Base-by-base conservation (phyloP, 2,888 invertebrate species). In the Clusia tigrina region DNA sequence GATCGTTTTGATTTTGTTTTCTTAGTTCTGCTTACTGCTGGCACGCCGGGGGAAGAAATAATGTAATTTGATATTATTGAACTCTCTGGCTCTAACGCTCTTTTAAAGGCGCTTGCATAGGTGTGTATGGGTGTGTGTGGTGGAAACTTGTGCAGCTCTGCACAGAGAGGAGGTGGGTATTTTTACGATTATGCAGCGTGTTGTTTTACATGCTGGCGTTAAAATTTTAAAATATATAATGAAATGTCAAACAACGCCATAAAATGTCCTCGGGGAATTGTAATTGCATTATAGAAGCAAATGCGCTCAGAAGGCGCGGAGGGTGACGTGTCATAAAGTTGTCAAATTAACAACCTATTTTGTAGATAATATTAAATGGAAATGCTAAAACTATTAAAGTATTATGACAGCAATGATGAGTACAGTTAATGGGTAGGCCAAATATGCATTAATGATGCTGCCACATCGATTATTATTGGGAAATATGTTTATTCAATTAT, bases 191-290 rank as follows among this genome's bases (percentile, higher is more conserved):
- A 57, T 60, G 57, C 60, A 56, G 58, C 60, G 60, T 64, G 64
- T 60, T 64, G 63, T 57, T 60, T 64, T 64, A 60, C 60, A 64
- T 60, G 24, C 60, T 57, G 51, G 60, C 32, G 60, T 42, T 63
- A 42, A 53, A 37, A 55, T 22, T 55, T 55, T 55, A 20, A 48
- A 9, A 32, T 12, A 42, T 48, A 67, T 69, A 69, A 68, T 67
- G 66, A 69, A 69, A 69, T 67, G 66, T 67, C 69, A 68, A 66
- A 67, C 62, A 66, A 60, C 62, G 61, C 62, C 63, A 54, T 64
- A 67, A 71, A 66, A 59, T 64, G 66, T 69, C 71, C 70, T 59
- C 59, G 52, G 68, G 69, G 71, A 70, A 65, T 66, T 65, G 63
- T 68, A 68, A 71, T 69, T 69, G 69, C 60, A 67, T 66, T 65